A percentile compares a stretch with the other conserved stretches of the same genome.
phyloP scores from a whole-genome alignment of 2,797 vertebrate genomes.

The Numenius phaeopus region DNA sequence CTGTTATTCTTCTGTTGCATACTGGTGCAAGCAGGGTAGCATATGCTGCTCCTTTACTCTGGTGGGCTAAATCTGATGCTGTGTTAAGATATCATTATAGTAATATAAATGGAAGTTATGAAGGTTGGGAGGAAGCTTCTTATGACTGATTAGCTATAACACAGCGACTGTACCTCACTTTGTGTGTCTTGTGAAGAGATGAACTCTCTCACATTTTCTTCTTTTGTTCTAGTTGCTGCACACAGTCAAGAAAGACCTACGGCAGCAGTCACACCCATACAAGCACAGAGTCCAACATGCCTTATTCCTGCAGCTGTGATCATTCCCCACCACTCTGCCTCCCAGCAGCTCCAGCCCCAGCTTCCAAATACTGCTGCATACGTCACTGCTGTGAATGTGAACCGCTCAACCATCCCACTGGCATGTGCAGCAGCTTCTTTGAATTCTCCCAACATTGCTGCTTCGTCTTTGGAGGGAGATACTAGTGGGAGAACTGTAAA shows the following conservation, averaged over 20 bases:
- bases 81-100: neutral
- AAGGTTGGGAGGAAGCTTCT: neutral
- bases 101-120: neutral
- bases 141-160: neutral
- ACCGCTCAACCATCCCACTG: conserved; percentile 81
- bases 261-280: conserved; percentile 91
- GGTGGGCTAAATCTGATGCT: neutral
- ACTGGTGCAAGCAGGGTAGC: neutral
- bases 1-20: neutral
- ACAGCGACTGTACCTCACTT: neutral
- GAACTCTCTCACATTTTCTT: neutral
- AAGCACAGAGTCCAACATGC: conserved; percentile 84
- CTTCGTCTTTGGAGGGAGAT: conserved; percentile 88
- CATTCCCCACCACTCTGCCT: conserved; percentile 82
- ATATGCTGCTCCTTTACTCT: neutral
- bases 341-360: conserved; percentile 80
- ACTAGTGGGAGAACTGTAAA: conserved; percentile 75
- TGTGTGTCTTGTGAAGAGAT: neutral
- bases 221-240: conserved; percentile 81
- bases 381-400: conserved; percentile 67
- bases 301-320: conserved; percentile 84
- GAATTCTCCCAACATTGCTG: conserved; percentile 83
- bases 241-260: conserved; percentile 95
- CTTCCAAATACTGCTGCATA: conserved; percentile 74
- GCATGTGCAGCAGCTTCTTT: conserved; percentile 87